Evolutionary conservation across 2,888 invertebrate genomes (phyloP), one percentile per base, ranked within the genome.

Genomic region (Diaperis boleti): DNA sequence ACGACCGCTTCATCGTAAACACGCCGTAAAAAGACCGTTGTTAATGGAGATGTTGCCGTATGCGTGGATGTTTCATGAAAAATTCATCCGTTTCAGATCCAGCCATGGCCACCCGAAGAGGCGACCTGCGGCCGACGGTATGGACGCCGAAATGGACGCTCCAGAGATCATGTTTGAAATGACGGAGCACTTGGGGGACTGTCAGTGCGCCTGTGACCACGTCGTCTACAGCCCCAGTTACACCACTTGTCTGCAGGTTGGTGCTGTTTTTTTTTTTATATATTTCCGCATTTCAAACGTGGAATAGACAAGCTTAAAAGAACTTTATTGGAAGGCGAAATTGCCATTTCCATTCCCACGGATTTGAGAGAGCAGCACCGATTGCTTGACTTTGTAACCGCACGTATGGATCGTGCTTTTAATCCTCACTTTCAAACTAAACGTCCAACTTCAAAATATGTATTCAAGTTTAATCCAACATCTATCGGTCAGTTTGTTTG

Each of bases 61-160:
- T 37, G 22, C 37, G 11, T 50, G 29, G 35, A 26, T 13, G 14
- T n/a, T 15, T 45, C 47, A 60, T 60, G 60, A 52, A 60, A 60
- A 33, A 60, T 60, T 60, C 52, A 60, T 60, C 52, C 66, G 63
- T 69, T 69, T 29, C 62, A 73, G 74, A 67, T 71, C 72, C 45
- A 65, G 69, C 54, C 72, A 69, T 26, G 66, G 64, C 18, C 68
- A 65, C 59, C 70, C 68, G 52, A 68, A 69, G 52, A 75, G 79
- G 56, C 76, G 81, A 31, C 72, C 79, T 11, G 80, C 80, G 26
- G 82, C 80, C 49, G 81, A 82, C 69, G 82, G 82, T 55, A 80
- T 81, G 78, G 82, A 81, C 67, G 76, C 80, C 8, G 76, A 78
- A 71, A 77, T 79, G 76, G 80, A 81, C 72, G 79, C 80, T 64